Evolutionary conservation across 2,888 invertebrate genomes (phyloP), one percentile per base, ranked within the genome.

Genomic region (Morpho achilles): DNA sequence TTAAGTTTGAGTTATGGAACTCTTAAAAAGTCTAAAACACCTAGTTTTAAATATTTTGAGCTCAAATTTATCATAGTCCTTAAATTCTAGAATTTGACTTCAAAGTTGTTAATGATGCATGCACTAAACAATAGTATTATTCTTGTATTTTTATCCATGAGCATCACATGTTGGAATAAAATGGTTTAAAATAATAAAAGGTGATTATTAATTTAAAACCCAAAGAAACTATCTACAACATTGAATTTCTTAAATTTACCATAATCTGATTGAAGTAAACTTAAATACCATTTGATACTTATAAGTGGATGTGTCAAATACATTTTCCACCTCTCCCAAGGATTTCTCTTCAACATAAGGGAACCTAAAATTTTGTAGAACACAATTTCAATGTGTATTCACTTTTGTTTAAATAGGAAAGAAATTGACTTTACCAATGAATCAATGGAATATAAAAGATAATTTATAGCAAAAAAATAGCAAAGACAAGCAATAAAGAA

Each of bases 291-390:
- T 80, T 91, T 91, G 75, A 87, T 83, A 85, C 88, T 88, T 79
- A 91, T 90, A 81, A 91, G 80, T 71, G 91, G 91, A 78, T 91
- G 91, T 62, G 79, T 81, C 76, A 91, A 75, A 78, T 90, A 87
- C 83, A 87, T 87, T 90, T 91, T 91, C 89, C 91, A 91, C 79
- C 90, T 78, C 82, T 91, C 91, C 91, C 91, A 91, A 64, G 84
- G 87, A 79, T 88, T 82, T 79, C 81, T 87, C 84, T 90, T 91
- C 89, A 91, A 88, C 90, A 91, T 90, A 71, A 91, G 86, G 72
- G 91, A 87, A 87, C 91, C 91, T 91, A 91, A 76, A 91, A 91
- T 82, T 73, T 68, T 66, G 71, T 59, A 46, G 48, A 50, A 58
- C 47, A 53, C 53, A 32, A 32, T 54, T 59, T 47, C 47, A 54